A percentile compares a stretch with the other conserved stretches of the same genome.
These are phyloP conservation scores for Drosophila affinis DNA, from an alignment of 2,888 invertebrate genomes.

Conservation along the genomic window DNA sequence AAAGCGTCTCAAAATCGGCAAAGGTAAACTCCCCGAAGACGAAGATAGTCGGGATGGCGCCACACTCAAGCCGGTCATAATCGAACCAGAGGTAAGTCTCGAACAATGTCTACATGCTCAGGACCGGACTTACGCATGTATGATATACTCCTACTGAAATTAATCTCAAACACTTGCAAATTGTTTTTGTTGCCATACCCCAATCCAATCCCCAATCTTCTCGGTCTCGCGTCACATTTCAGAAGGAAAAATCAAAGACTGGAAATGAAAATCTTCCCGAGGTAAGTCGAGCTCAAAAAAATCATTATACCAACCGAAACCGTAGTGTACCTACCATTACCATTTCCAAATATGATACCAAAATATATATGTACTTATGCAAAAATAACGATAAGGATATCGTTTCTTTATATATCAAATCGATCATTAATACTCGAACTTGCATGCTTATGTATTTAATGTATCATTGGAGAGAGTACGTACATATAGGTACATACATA, in stretches of 20 bases:
- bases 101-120: not conserved
- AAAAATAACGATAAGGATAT: no score
- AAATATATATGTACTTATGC: no score
- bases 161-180: not conserved
- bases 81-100: conserved; percentile 81
- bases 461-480: not conserved
- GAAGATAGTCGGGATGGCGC: conserved; percentile 73
- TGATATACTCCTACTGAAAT: not conserved
- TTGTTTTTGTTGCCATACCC: not conserved
- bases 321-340: no score
- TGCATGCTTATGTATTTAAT: no score
- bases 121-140: not conserved
- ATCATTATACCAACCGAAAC: not conserved
- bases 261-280: conserved; percentile 21
- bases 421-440: no score
- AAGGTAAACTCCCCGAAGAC: conserved; percentile 81
- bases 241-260: conserved; percentile 45
- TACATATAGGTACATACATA: not conserved
- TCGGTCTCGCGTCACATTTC: conserved; percentile 4
- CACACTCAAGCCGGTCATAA: conserved; percentile 82
- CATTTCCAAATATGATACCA: no score
- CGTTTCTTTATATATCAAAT: no score
- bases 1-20: conserved; percentile 79
- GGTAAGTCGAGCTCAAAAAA: conserved; percentile 46
- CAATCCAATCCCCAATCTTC: not conserved